These are phyloP conservation scores for Crocidura indochinensis DNA, from an alignment of 2,797 vertebrate species.

Conservation along the genomic window DNA sequence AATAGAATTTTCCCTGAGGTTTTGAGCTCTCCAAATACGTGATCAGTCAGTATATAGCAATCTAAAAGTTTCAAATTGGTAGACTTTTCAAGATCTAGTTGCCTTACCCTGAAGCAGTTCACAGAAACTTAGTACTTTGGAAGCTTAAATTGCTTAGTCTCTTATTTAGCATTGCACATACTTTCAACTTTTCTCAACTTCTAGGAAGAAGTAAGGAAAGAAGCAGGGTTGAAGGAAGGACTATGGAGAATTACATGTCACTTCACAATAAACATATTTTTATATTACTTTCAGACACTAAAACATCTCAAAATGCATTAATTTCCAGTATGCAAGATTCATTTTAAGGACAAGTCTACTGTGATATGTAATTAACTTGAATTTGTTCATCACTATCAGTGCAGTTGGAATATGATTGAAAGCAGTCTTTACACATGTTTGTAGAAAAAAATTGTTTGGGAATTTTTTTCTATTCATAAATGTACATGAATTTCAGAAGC, in stretches of 20 bases:
- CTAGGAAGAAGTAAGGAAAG: not conserved
- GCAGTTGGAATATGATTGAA: constrained; percentile 19
- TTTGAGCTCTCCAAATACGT: not conserved
- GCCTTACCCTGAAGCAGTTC: not conserved
- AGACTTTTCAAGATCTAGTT: not conserved
- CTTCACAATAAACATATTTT: not conserved
- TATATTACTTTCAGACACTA: not conserved
- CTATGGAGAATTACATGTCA: not conserved
- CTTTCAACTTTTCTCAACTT: constrained; percentile 27
- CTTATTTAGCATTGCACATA: not conserved
- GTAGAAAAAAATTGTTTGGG: constrained; percentile 37
- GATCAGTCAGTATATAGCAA: not conserved
- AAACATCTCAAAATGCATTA: constrained; percentile 13
- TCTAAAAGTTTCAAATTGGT: not conserved
- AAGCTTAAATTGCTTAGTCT: not conserved
- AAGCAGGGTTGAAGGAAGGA: no score
- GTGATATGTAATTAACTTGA: constrained; percentile 20
- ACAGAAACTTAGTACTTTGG: not conserved
- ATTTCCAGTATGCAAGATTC: not conserved
- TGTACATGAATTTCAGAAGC: constrained; percentile 1
- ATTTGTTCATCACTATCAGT: constrained; percentile 25
- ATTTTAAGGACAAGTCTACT: not conserved
- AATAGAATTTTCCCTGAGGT: not conserved
- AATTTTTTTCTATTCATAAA: constrained; percentile 62
- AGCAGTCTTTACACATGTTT: constrained; percentile 37